Percentiles rank a stretch among this genome's conserved stretches.
phyloP scores from a whole-genome alignment of 2,113 vertebrate species.

The Dunckerocampus dactyliophorus region DNA sequence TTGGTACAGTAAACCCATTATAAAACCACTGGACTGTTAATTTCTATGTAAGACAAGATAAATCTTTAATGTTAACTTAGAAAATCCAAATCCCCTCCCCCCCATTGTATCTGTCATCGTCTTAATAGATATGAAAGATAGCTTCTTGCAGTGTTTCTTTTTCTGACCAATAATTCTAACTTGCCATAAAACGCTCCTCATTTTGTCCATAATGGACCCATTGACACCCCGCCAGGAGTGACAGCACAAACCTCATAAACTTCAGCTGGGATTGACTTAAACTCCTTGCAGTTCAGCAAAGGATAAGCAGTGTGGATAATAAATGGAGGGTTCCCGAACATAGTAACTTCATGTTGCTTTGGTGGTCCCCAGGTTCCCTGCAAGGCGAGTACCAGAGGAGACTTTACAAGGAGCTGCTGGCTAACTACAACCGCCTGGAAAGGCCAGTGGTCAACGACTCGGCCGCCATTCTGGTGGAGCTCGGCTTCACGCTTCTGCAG shows the following conservation, averaged over 20 bases:
- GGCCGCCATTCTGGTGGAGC: constrained; percentile 76
- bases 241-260: constrained; percentile 9
- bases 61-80: no score
- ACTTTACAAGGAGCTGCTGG: constrained; percentile 81
- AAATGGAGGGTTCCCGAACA: no score
- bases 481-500: constrained; percentile 82
- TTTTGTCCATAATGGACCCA: constrained; percentile 48
- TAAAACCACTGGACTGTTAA: no score
- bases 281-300: not conserved
- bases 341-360: not conserved
- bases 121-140: no score
- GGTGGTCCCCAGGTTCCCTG: constrained; percentile 66
- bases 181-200: constrained; percentile 44
- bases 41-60: no score
- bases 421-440: constrained; percentile 82
- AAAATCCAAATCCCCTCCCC: no score
- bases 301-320: not conserved
- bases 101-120: no score
- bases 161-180: constrained; percentile 29
- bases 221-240: constrained; percentile 25
- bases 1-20: no score
- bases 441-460: constrained; percentile 82
- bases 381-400: constrained; percentile 82
- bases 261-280: constrained; percentile 4
- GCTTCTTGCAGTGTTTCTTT: no score